Base-by-base conservation (phyloP, 2,888 invertebrate species). In the Shargacucullia verbasci region DNA sequence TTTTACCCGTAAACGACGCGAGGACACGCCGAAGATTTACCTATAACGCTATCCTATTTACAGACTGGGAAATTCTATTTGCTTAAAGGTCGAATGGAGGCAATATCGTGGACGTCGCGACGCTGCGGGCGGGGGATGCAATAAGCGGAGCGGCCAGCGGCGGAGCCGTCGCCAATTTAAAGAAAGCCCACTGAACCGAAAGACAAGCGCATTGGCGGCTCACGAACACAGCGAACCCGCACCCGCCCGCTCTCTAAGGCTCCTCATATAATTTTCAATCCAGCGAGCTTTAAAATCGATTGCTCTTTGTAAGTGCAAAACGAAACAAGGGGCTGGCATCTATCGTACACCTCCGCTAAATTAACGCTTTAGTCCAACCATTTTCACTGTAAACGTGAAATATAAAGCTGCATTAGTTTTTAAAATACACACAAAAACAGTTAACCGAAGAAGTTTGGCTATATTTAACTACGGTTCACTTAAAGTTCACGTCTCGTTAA, bases 111-210 rank as follows among this genome's bases (percentile, higher is more conserved):
- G 91, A 87, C 91, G 91, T 87, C 87, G 90, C 87, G 88, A 83
- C 90, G 91, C 87, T 88, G 88, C 88, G 86, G 91, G 88, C 85
- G 85, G 87, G 88, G 88, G 92, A 89, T 90, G 93, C 92, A 93
- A 94, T 93, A 93, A 93, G 90, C 89, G 89, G 87, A 86, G 90
- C 90, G 92, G 88, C 88, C 87, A 90, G 90, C 87, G 83, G 78
- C 87, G 83, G 84, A 88, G 89, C 92, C 92, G 89, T 92, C 93
- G 93, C 92, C 94, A 94, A 94, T 94, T 94, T 94, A 94, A 94
- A 94, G 94, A 94, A 94, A 94, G 92, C 94, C 92, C 94, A 94
- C 85, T 94, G 94, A 94, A 94, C 94, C 90, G 94, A 92, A 94
- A 94, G 94, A 92, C 93, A 94, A 94, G 94, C 94, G 94, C 92